phyloP scores from a whole-genome alignment of 1,140 invertebrate genomes.

The Caerostris darwini region DNA sequence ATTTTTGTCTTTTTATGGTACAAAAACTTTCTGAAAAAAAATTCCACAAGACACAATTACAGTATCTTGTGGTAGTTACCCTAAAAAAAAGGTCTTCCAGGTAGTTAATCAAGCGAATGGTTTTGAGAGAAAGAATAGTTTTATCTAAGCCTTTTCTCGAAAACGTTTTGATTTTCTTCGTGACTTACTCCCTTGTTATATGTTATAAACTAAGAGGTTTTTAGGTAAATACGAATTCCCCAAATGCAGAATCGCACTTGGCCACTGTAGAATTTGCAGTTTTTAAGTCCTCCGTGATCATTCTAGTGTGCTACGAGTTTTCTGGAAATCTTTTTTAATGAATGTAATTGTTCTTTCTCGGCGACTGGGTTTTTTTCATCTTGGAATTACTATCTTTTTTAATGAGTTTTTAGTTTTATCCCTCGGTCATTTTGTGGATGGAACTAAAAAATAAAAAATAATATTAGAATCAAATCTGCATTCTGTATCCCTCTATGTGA shows the following conservation, averaged over 20 bases:
- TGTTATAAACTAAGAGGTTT: neutral
- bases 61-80: neutral
- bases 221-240: neutral
- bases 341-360: neutral
- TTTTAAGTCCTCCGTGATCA: neutral
- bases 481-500: no score
- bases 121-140: neutral
- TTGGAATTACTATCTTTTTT: neutral
- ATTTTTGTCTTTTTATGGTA: neutral
- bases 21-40: neutral
- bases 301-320: neutral
- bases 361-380: neutral
- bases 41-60: neutral
- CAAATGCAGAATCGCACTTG: neutral
- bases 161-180: neutral
- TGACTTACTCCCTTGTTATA: neutral
- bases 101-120: neutral
- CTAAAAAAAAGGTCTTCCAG: neutral
- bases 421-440: no score
- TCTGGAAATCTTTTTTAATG: neutral
- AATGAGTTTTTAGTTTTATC: neutral
- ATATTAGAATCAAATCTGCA: no score
- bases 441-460: no score
- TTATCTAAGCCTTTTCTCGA: neutral
- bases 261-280: neutral